Evolutionary conservation across 2,113 vertebrate species (phyloP).

Genomic region (Microtus montanus): DNA sequence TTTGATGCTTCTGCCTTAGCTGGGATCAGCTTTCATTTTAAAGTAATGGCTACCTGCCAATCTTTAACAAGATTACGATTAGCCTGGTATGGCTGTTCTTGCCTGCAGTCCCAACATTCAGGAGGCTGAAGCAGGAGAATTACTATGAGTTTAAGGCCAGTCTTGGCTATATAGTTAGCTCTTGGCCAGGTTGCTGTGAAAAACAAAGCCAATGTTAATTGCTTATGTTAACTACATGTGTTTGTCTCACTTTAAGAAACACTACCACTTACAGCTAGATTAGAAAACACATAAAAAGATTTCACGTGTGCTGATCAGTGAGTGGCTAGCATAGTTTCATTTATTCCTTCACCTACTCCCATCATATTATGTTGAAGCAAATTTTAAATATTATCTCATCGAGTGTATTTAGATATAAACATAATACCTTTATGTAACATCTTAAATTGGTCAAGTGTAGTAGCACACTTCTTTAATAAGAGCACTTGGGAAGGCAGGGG

Average conservation of each 20-base stretch:
- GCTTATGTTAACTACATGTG: background rate
- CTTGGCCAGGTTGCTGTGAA: background rate
- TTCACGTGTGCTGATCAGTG: background rate
- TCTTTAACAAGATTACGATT: background rate
- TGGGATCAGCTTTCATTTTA: constrained; percentile 4
- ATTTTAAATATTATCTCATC: constrained; percentile 29
- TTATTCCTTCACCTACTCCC: background rate
- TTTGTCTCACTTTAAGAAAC: background rate
- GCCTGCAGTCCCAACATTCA: background rate
- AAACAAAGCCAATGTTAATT: background rate
- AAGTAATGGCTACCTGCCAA: background rate
- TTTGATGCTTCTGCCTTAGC: background rate
- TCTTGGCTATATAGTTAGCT: background rate
- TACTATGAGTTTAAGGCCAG: background rate
- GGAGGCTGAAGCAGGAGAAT: background rate
- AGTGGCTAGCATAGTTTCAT: background rate
- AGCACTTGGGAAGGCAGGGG: background rate
- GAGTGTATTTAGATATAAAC: constrained; percentile 21
- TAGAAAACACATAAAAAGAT: background rate
- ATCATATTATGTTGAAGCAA: background rate
- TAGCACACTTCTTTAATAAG: background rate
- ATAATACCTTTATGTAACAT: background rate
- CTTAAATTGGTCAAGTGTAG: background rate
- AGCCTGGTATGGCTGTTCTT: background rate
- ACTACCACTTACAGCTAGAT: background rate